Percentiles rank a stretch among this genome's conserved stretches.
Conservation (phyloP, 2,888 invertebrate genomes). For the Strigamia transsilvanica region DNA sequence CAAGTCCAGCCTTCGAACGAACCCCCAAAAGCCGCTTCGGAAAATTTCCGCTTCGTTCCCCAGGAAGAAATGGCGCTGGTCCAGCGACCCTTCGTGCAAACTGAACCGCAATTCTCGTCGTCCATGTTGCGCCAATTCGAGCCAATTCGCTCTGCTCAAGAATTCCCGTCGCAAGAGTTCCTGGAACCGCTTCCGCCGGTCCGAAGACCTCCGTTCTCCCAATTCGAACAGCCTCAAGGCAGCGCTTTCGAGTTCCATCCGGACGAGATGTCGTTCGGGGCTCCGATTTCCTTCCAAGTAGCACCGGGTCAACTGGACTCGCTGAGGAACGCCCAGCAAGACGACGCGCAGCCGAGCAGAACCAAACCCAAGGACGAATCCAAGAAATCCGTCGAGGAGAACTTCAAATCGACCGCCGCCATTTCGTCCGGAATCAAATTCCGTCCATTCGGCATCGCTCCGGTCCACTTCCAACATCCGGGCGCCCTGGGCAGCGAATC, state of each 20-base stretch:
- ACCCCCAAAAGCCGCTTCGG: neutral
- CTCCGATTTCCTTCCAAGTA: conserved; percentile 1
- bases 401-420: neutral
- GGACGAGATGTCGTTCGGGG: neutral
- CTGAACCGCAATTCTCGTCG: neutral
- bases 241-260: conserved; percentile 26
- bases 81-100: neutral
- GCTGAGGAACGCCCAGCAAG: neutral
- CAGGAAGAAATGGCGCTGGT: neutral
- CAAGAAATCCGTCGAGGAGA: conserved; percentile 12
- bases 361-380: neutral
- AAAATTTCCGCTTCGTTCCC: neutral
- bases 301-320: neutral
- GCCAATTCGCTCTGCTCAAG: neutral
- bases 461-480: neutral
- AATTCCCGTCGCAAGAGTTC: neutral
- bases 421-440: conserved; percentile 13
- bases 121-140: neutral
- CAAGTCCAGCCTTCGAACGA: neutral
- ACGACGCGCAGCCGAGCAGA: neutral
- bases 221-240: conserved; percentile 3
- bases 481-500: neutral
- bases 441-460: conserved; percentile 10
- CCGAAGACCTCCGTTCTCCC: neutral
- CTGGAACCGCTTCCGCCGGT: conserved; percentile 22